Evolutionary conservation across 1,140 invertebrate species (phyloP), one percentile per base, ranked within the genome.

Genomic region (Calliopsis andreniformis): DNA sequence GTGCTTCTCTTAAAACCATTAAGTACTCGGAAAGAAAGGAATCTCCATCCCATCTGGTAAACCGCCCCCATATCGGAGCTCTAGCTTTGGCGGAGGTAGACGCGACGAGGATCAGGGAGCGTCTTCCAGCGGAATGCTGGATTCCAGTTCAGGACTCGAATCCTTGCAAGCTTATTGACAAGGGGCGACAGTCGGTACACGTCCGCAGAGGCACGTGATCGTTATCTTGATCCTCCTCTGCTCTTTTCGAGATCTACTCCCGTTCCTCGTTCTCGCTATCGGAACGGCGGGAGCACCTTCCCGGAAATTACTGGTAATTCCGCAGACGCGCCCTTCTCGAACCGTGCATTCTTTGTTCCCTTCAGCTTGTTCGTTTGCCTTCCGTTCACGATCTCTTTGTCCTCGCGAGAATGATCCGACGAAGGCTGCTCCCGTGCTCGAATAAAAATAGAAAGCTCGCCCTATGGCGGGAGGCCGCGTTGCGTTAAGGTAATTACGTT

Each of bases 201-300:
- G 61, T 82, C 67, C 71, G 77, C 63, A 79, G 64, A 82, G 67
- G 76, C 67, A 79, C 77, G 80, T 76, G 77, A 82, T 82, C 71
- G 67, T 84, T 72, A 76, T 68, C 58, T 71, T 20, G 58, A 12
- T 67, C 20, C 12, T 67, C 28, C 58, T 45, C n/a, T 45, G 49
- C n/a, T 35, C 20, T 47, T 43, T 43, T 14, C 42, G 0, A 16
- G 49, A 16, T 5, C 35, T 1, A 10, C 14, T 39, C 3, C 39
- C 18, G n/a, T 45, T 1, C n/a, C 28, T 53, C 47, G 20, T 62
- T 56, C 66, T 23, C 20, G n/a, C 14, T 58, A 62, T 56, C 39
- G n/a, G n/a, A 49, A 69, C 43, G n/a, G 23, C 25, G 32, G 4
- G 20, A 56, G 23, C 14, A 53, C 30, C 35, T 10, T 39, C 12